phyloP scores from a whole-genome alignment of 2,113 vertebrate genomes.

The Ardeotis arabs region DNA sequence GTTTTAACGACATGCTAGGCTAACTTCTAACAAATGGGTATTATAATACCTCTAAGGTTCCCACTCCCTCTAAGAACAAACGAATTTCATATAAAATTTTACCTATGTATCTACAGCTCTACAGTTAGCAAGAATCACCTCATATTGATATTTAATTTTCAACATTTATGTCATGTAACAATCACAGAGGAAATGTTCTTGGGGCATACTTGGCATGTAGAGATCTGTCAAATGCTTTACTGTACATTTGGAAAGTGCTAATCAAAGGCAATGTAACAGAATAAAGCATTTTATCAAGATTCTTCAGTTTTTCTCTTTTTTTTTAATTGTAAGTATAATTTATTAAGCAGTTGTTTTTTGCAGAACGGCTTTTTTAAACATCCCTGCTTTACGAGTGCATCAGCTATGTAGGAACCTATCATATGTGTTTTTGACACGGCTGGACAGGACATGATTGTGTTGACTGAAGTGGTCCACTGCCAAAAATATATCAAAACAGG shows the following conservation, averaged over 20 bases:
- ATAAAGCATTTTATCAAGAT: background rate
- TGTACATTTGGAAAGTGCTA: background rate
- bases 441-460: background rate
- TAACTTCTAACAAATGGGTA: too few relatives aligned
- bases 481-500: constrained; percentile 44
- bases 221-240: background rate
- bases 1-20: too few relatives aligned
- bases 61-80: too few relatives aligned
- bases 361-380: background rate
- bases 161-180: too few relatives aligned
- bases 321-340: background rate
- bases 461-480: background rate
- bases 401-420: background rate
- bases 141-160: too few relatives aligned
- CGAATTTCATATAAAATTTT: too few relatives aligned
- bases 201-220: background rate
- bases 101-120: too few relatives aligned
- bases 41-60: too few relatives aligned
- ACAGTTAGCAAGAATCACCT: too few relatives aligned
- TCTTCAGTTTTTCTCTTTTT: background rate
- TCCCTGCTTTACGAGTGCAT: background rate
- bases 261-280: background rate
- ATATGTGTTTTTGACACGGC: background rate
- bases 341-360: background rate
- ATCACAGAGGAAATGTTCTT: background rate